Conservation (phyloP, 2,888 invertebrate genomes). For the Spicauda simplicius region DNA sequence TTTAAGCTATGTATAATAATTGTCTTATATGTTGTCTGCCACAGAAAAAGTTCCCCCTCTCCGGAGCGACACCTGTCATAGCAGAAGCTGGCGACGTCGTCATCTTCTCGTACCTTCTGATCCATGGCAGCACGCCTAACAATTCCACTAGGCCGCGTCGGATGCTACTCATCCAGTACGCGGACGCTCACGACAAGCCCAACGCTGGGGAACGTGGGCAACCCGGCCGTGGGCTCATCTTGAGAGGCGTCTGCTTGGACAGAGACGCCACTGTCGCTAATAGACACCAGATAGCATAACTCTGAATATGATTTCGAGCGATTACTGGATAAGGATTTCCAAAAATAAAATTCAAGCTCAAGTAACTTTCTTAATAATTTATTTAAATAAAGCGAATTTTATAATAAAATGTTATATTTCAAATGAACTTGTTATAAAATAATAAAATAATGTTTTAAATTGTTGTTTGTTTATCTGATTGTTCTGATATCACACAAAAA, state of each 20-base stretch:
- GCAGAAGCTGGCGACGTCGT: constrained; percentile 84
- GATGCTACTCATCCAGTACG: constrained; percentile 83
- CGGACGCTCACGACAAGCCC: constrained; percentile 82
- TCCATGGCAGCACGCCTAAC: constrained; percentile 85
- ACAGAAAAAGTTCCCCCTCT: constrained; percentile 74
- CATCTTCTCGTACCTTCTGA: constrained; percentile 83
- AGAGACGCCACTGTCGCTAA: constrained; percentile 59
- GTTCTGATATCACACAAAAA: too few relatives aligned
- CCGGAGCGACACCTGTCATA: constrained; percentile 75
- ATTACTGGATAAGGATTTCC: too few relatives aligned
- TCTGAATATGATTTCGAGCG: background rate
- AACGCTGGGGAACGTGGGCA: constrained; percentile 64
- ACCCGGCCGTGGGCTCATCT: constrained; percentile 83
- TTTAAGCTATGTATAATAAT: too few relatives aligned
- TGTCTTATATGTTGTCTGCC: constrained; percentile 28
- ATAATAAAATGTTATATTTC: too few relatives aligned
- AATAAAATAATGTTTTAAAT: too few relatives aligned
- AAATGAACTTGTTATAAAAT: too few relatives aligned
- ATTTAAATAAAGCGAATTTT: too few relatives aligned
- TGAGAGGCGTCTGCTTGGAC: constrained; percentile 75
- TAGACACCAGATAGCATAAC: constrained; percentile 26
- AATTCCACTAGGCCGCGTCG: constrained; percentile 70
- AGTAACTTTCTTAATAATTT: too few relatives aligned
- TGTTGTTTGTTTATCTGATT: too few relatives aligned
- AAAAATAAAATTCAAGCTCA: too few relatives aligned